Conservation (phyloP, 2,888 invertebrate genomes). For the Drosophila melanosoma region DNA sequence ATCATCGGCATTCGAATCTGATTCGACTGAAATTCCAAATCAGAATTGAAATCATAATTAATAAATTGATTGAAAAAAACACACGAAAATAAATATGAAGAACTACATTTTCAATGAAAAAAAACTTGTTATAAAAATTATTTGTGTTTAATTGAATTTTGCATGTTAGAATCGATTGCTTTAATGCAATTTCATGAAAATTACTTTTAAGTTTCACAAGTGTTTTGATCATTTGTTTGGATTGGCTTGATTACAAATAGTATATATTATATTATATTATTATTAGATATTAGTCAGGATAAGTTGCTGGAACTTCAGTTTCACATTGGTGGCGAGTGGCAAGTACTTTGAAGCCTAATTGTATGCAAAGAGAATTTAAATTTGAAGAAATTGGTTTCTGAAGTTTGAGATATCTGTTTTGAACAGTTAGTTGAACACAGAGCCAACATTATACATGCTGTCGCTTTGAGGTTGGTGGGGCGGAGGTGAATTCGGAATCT, state of each 20-base stretch:
- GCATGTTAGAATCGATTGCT: not conserved
- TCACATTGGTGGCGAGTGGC: not conserved
- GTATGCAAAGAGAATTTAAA: conserved; percentile 30
- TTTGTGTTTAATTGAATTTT: not conserved
- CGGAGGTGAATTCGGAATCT: conserved; percentile 1
- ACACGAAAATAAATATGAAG: not conserved
- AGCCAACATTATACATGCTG: conserved; percentile 22
- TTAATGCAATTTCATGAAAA: not conserved
- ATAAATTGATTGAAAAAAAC: not conserved
- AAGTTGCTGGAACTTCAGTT: not conserved
- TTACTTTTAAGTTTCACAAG: not conserved
- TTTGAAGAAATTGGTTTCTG: conserved; percentile 7
- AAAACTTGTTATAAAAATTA: not conserved
- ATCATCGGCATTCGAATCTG: not conserved
- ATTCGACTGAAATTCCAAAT: too few relatives aligned
- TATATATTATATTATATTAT: not conserved
- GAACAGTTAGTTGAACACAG: conserved; percentile 10
- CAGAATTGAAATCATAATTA: too few relatives aligned
- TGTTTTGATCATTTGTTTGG: not conserved
- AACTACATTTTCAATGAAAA: not conserved
- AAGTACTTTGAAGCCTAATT: conserved; percentile 12
- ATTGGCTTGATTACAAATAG: not conserved
- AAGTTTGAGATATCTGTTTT: conserved; percentile 35
- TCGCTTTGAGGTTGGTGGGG: not conserved
- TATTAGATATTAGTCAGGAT: not conserved